Evolutionary conservation across 2,797 vertebrate species (phyloP).

Genomic region (Enteromius treurensis): DNA sequence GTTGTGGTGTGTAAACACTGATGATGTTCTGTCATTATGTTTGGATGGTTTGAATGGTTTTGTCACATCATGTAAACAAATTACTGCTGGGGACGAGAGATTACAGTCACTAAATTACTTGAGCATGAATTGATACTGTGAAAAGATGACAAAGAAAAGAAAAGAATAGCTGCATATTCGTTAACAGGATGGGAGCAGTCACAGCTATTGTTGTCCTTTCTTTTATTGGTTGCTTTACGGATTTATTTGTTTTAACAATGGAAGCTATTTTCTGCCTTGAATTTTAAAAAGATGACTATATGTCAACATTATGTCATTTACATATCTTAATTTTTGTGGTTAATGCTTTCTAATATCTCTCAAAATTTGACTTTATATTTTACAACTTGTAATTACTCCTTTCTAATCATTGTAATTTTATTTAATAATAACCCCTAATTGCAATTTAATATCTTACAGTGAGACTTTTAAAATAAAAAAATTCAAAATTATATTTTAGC

Average conservation of each 20-base stretch:
- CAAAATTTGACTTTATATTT: background rate
- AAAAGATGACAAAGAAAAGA: constrained; percentile 8
- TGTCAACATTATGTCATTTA: background rate
- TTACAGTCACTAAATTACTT: constrained; percentile 38
- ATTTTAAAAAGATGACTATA: background rate
- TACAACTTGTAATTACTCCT: background rate
- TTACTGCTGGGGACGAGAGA: constrained; percentile 20
- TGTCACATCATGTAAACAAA: constrained; percentile 36
- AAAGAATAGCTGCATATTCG: constrained; percentile 20
- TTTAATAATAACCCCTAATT: background rate
- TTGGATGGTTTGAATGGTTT: constrained; percentile 20
- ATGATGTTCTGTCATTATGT: constrained; percentile 31
- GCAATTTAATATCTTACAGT: background rate
- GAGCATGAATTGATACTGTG: constrained; percentile 22
- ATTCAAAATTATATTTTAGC: no score
- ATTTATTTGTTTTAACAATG: background rate
- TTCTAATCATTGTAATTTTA: background rate
- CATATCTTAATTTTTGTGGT: background rate
- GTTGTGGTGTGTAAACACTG: constrained; percentile 40
- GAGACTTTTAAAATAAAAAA: background rate
- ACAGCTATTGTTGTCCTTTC: constrained; percentile 6
- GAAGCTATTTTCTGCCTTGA: background rate
- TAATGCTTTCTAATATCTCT: background rate
- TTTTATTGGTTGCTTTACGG: background rate
- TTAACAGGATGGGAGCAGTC: constrained; percentile 2